Base-by-base conservation (phyloP, 2,797 vertebrate species). In the Loris lydekkerianus region DNA sequence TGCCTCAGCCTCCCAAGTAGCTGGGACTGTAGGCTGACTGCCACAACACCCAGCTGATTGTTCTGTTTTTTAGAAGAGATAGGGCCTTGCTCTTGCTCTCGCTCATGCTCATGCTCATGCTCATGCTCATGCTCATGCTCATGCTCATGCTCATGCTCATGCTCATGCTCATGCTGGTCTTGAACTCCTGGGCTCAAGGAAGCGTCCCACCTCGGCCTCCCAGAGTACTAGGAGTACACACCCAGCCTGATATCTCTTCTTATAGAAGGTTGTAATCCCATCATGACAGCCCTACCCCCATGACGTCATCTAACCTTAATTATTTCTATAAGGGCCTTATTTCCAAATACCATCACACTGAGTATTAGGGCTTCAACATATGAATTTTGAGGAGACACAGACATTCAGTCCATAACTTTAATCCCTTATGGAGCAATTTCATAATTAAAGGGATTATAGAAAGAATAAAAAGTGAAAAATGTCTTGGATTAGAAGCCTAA, bases 401-500 rank as follows among this genome's bases (percentile, higher is more conserved):
- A 78, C 2, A 76, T 58, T 87, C 69, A 56, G 15, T 56, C 63
- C 13, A 70, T 76, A 83, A 29, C 14, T 25, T 23, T 56, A 40
- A 49, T 81, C 17, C 61, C 86, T 86, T 82, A 34, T 82, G 37
- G 21, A 21, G 10, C 81, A 77, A 93, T 69, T 95, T 86, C 84
- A 37, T 8, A 83, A 85, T 84, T 72, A 75, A 86, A 87, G 95
- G 13, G 43, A 84, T 85, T 65, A 81, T 20, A 80, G 25, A 67
- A 75, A 86, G 17, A 78, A 82, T 11, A 23, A 72, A 67, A 85
- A 56, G 75, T 63, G 40, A 21, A 83, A 94, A 77, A 65, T 84
- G 11, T 6, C 18, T 83, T 81, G 46, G 9, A 75, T 93, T 91
- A 75, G 27, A 97, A 91, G 25, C 56, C 63, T 96, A 84, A 31